These are phyloP conservation scores for Therioaphis trifolii DNA, from an alignment of 2,888 invertebrate species.

Conservation along the genomic window DNA sequence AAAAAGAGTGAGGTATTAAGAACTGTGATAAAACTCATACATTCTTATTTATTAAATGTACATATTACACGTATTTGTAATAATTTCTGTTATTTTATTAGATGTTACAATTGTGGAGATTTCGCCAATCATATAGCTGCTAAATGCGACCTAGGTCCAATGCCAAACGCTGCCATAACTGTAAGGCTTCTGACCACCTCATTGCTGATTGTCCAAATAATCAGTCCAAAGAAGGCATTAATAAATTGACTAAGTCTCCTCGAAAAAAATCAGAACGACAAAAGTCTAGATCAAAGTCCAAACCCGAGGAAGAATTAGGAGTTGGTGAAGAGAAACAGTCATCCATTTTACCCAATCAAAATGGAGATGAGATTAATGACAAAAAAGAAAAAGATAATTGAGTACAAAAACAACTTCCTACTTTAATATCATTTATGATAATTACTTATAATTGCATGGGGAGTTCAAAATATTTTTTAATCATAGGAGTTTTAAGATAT, in stretches of 20 bases:
- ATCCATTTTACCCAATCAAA: constrained; percentile 21
- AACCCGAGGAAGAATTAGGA: constrained; percentile 6
- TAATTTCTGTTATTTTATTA: constrained; percentile 68
- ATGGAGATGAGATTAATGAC: constrained; percentile 43
- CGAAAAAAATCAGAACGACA: constrained; percentile 34
- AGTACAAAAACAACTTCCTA: constrained; percentile 43
- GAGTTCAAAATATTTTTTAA: constrained; percentile 50
- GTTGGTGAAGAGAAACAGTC: constrained; percentile 6
- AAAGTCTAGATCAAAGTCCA: constrained; percentile 38
- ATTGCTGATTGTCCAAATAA: constrained; percentile 84
- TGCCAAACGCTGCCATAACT: constrained; percentile 91
- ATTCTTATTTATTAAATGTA: background rate
- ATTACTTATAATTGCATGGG: constrained; percentile 57
- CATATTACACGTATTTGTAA: background rate
- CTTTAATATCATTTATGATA: constrained; percentile 41
- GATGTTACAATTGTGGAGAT: constrained; percentile 94
- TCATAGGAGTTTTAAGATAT: constrained; percentile 50
- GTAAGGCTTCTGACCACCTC: constrained; percentile 88
- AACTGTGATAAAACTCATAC: constrained; percentile 71
- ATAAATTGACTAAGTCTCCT: constrained; percentile 11
- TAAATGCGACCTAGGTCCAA: constrained; percentile 87
- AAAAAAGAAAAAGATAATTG: constrained; percentile 36
- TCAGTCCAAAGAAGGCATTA: constrained; percentile 23
- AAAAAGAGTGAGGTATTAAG: constrained; percentile 86
- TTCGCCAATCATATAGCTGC: constrained; percentile 93